A percentile compares a stretch with the other conserved stretches of the same genome.
These are phyloP conservation scores for Notoglanidium macrostoma DNA, from an alignment of 2,797 vertebrate species.

Conservation along the genomic window DNA sequence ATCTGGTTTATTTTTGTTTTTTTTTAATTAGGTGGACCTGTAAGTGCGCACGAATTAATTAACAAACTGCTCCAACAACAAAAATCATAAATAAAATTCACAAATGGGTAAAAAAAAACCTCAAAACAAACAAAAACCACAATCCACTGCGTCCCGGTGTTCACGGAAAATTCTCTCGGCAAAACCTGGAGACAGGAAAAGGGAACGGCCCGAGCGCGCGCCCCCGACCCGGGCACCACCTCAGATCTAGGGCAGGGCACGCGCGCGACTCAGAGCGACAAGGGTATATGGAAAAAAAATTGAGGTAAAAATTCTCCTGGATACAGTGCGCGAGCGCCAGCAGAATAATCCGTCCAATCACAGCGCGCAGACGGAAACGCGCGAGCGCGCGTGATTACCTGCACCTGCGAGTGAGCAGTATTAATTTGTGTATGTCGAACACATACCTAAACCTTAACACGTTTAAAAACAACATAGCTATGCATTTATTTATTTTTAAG, in stretches of 20 bases:
- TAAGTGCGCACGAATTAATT: background rate
- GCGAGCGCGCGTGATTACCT: background rate
- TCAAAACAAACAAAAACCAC: background rate
- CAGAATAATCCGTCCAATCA: conserved; percentile 28
- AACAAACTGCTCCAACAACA: background rate
- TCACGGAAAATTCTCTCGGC: background rate
- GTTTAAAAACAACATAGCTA: background rate
- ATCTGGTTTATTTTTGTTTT: background rate
- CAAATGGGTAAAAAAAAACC: background rate
- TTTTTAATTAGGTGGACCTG: background rate
- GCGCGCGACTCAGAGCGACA: conserved; percentile 18
- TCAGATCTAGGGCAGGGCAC: conserved; percentile 40
- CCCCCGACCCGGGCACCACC: conserved; percentile 39
- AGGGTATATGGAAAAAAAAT: background rate
- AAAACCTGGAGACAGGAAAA: background rate
- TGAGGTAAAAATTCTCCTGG: conserved; percentile 29
- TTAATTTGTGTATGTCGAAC: background rate
- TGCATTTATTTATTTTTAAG: background rate
- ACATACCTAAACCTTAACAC: background rate
- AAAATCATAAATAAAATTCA: background rate
- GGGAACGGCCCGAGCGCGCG: conserved; percentile 40
- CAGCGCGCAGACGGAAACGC: conserved; percentile 1
- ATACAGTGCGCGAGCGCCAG: conserved; percentile 31
- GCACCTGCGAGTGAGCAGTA: background rate
- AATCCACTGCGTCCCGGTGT: background rate